Base-by-base conservation (phyloP, 2,113 vertebrate genomes). In the Mobula birostris region DNA sequence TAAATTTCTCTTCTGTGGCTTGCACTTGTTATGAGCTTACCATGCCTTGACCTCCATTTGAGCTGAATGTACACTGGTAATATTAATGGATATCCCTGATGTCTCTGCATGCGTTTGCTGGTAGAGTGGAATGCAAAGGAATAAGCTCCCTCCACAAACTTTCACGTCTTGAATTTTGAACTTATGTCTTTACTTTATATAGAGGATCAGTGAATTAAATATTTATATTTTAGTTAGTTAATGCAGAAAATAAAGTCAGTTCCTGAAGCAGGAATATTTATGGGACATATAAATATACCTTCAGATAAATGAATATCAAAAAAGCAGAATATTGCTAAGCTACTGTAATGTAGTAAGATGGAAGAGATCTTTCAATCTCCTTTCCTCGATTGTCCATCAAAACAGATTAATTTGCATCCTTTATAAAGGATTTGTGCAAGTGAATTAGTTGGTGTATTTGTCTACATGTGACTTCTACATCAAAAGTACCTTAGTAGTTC, bases 191-290 rank as follows among this genome's bases (percentile, higher is more conserved):
- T 5, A 74, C 70, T 93, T 93, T 48, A 48, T 19, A 9, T 3
- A 72, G 17, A 74, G 58, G 15, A 88, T 12, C 32, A 74, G 32
- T 27, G 32, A 93, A 93, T 93, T 70, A 92, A 92, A 92, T 92
- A 93, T 74, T 93, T 48, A 93, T 74, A 72, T 56, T 48, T 93
- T 1, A 93, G 36, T 1, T 48, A 48, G 68, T 12, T 74, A 72
- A 92, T 74, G 36, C 48, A 17, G 7, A 93, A 93, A 27, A 14
- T 74, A 93, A 24, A 36, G 32, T 11, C 68, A 93, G 74, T 48
- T 48, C 40, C 90, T 27, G 12, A 93, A 93, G 21, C 40, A 93
- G 27, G 19, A 68, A 74, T 93, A 93, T 72, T 72, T 93, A 72
- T 93, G 66, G 90, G 70, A 74, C 19, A 29, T 74, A 74, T 74